Evolutionary conservation across 2,797 vertebrate genomes (phyloP), one percentile per base, ranked within the genome.

Genomic region (Morus bassanus): DNA sequence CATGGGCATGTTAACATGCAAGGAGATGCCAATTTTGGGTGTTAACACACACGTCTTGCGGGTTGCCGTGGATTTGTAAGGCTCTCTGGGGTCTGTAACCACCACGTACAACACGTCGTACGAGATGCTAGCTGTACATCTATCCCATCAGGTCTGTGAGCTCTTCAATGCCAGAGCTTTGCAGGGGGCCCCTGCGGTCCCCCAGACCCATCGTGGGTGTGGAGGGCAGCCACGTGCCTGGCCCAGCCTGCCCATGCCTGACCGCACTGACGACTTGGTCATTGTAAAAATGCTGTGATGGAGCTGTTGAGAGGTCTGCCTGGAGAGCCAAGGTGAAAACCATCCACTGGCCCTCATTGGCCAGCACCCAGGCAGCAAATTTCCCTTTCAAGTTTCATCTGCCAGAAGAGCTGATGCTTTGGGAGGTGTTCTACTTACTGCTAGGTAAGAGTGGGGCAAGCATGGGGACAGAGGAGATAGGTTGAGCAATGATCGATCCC

Each of bases 221-320:
- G 2, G 48, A 31, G 35, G 11, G 15, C 14, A 35, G 7, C 37
- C 3, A 0, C 2, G 18, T 48, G 46, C 48, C 68, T 8, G 30
- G 60, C 45, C 45, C 76, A 35, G 46, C 35, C 37, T 45, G 72
- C 27, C 33, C 3, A 0, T 15, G 14, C 50, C 46, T 13, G 51
- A 2, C 35, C 2, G 1, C 9, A 0, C 35, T 8, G 74, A 25
- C 10, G 35, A 3, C 8, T 1, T 5, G 83, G 27, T 10, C 9
- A 0, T 0, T 0, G 69, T 8, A 35, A 9, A 18, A 46, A 1
- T 10, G 56, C 60, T 10, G 0, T 1, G 74, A 14, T 1, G 74
- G 78, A 75, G 35, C 57, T 1, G 13, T 3, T 9, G 70, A 28
- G 51, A 22, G 50, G 6, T 39, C 75, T 27, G 35, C 24, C 2